Evolutionary conservation across 2,797 vertebrate species (phyloP), one percentile per base, ranked within the genome.

Genomic region (Lophura swinhoii): DNA sequence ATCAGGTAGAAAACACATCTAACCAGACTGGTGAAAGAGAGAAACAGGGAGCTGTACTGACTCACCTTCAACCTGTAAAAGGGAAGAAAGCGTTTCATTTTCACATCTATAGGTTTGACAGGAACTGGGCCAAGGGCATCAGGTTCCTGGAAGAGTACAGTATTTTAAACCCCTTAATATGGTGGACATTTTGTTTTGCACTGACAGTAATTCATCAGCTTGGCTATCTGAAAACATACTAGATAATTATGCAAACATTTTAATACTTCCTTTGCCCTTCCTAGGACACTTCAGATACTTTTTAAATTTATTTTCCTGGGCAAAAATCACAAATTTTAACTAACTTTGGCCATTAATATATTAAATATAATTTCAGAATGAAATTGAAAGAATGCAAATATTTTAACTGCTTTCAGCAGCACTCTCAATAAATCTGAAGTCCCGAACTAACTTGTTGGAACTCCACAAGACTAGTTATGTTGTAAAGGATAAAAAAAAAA

Each of bases 61-160:
- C 97, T 97, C 75, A 98, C 98, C 97, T 98, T 97, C 87, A 98
- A 90, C 31, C 85, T 63, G 0, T 97, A 95, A 87, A 97, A 97
- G 51, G 96, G 94, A 82, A 97, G 91, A 56, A 85, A 3, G 3
- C 97, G 93, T 71, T 82, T 95, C 20, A 98, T 43, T 92, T 96
- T 93, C 91, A 97, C 41, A 4, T 97, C 94, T 53, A 77, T 69
- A 94, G 96, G 24, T 80, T 80, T 88, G 8, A 97, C 29, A 68
- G 97, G 97, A 91, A 98, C 96, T 10, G 51, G 85, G 84, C 97
- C 98, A 95, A 97, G 96, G 88, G 94, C 96, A 72, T 94, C 95
- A 66, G 97, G 96, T 91, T 96, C 96, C 98, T 98, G 91, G 86
- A 96, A 94, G 22, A 87, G 56, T 10, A 76, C 5, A 66, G 7